Percentiles rank a stretch among this genome's conserved stretches.
phyloP scores from a whole-genome alignment of 1,140 invertebrate genomes.

The Ostrea edulis region DNA sequence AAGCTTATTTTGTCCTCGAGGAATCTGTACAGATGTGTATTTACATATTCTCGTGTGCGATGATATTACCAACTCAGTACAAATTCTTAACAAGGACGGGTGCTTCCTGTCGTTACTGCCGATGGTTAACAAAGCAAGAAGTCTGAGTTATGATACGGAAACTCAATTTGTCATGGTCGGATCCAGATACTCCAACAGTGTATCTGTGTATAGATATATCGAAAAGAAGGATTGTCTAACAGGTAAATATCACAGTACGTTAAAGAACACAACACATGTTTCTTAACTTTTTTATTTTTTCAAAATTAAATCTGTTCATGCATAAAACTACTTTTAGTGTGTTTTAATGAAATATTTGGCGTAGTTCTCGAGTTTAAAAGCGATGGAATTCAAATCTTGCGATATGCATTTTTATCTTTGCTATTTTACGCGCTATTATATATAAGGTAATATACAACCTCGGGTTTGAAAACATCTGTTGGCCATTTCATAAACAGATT shows the following conservation, averaged over 20 bases:
- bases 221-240: not conserved
- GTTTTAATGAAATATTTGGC: too few species aligned
- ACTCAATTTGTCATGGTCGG: not conserved
- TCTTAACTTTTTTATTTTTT: too few species aligned
- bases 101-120: not conserved
- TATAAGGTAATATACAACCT: too few species aligned
- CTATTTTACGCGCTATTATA: too few species aligned
- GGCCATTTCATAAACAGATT: too few species aligned
- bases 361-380: too few species aligned
- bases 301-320: too few species aligned
- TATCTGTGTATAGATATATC: not conserved
- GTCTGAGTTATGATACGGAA: not conserved
- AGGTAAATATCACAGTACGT: not conserved
- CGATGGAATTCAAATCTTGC: too few species aligned
- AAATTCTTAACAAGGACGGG: not conserved
- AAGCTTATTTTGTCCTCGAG: not conserved
- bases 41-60: not conserved
- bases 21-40: not conserved
- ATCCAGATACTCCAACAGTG: not conserved
- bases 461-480: too few species aligned
- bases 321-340: too few species aligned
- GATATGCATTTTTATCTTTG: too few species aligned
- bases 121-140: not conserved
- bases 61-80: not conserved
- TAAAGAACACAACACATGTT: not conserved